Base-by-base conservation (phyloP, 2,888 invertebrate genomes). In the Hemicrepidius hirtus region DNA sequence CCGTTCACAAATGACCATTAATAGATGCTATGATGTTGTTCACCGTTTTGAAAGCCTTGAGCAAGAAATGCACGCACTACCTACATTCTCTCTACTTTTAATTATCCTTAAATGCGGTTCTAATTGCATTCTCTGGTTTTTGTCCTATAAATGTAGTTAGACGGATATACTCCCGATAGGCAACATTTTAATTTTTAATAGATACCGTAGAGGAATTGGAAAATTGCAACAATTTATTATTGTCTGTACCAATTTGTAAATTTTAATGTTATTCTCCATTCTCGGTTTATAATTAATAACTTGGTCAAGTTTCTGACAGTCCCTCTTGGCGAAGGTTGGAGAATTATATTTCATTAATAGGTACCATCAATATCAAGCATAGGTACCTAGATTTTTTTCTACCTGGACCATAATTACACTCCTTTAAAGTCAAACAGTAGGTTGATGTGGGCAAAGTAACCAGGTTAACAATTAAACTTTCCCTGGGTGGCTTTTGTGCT, bases 1-100 rank as follows among this genome's bases (percentile, higher is more conserved):
- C 44, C 20, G 60, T 60, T 60, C 60, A 60, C 44, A 60, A 60
- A 65, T 65, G 64, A 65, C 50, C 64, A 65, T 65, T 65, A 65
- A 65, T 65, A 65, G 64, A 50, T 46, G 44, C 20, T 53, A 49
- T 28, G 60, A 28, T 24, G 44, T 18, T 44, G 41, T 28, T 18
- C 60, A 28, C 50, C 35, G 21, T 65, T 37, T 53, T 37, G 37
- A 40, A 53, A 49, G 35, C 64, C 64, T 50, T 16, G 6, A 40
- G 64, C 53, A 50, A 65, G 32, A 53, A 53, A 63, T 49, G 18
- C 37, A 55, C 55, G 55, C 55, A 59, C 37, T 21, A 32, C 64
- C 50, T 53, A n/a, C n/a, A n/a, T n/a, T n/a, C n/a, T 53, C 53
- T 21, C 18, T 46, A 13, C 35, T 50, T 65, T 18, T 65, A 65